Conservation (phyloP, 2,113 vertebrate genomes). For the Microtus montanus region DNA sequence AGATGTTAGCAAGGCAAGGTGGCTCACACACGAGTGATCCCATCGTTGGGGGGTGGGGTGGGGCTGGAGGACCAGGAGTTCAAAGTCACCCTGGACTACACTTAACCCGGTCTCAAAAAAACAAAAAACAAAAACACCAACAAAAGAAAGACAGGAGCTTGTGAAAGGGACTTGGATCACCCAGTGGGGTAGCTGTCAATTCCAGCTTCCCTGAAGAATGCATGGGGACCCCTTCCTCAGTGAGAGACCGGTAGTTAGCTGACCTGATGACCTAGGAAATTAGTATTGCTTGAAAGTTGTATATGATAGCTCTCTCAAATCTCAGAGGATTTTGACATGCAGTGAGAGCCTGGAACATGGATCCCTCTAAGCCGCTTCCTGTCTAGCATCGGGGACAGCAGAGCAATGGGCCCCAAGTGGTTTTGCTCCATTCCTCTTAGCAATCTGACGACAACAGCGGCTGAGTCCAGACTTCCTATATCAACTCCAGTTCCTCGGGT, state of each 20-base stretch:
- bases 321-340: background rate
- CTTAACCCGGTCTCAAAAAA: background rate
- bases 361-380: accelerated
- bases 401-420: accelerated
- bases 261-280: background rate
- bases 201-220: background rate
- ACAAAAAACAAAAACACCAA: no score
- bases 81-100: background rate
- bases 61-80: background rate
- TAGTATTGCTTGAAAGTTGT: no score
- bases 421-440: background rate
- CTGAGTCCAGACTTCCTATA: background rate
- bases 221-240: accelerated
- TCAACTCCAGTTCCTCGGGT: background rate
- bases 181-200: no score
- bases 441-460: background rate
- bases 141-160: background rate
- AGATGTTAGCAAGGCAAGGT: background rate
- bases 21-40: background rate
- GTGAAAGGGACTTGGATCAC: background rate
- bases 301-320: background rate
- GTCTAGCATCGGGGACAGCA: accelerated
- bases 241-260: no score
- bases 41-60: background rate
- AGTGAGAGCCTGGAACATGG: background rate